Evolutionary conservation across 2,113 vertebrate species (phyloP).

Genomic region (Menura novaehollandiae): DNA sequence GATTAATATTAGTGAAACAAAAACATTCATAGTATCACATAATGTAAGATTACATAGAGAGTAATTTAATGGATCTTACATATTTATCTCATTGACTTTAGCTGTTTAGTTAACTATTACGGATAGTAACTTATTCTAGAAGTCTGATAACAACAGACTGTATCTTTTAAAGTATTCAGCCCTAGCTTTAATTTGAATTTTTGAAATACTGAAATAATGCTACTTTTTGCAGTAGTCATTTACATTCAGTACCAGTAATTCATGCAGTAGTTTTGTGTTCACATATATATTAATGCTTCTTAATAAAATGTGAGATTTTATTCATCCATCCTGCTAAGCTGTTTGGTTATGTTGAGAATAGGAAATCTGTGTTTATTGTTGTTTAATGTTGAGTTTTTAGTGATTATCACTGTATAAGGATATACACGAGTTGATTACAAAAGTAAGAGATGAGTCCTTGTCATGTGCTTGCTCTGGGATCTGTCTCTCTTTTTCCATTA

Average conservation of each 20-base stretch:
- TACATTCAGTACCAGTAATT: neutral
- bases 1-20: conserved; percentile 11
- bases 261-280: neutral
- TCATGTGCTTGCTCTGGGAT: neutral
- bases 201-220: neutral
- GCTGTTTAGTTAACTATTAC: neutral
- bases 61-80: neutral
- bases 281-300: neutral
- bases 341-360: neutral
- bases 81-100: neutral
- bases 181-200: neutral
- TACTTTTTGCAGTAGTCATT: neutral
- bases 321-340: neutral
- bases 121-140: neutral
- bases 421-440: neutral
- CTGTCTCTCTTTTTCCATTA: neutral
- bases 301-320: neutral
- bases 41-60: neutral
- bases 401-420: neutral
- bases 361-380: neutral
- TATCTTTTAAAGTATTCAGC: neutral
- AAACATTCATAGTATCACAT: neutral
- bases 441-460: neutral
- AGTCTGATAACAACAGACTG: neutral
- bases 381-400: neutral